Evolutionary conservation across 2,797 vertebrate species (phyloP).

Genomic region (Eulemur mongoz): DNA sequence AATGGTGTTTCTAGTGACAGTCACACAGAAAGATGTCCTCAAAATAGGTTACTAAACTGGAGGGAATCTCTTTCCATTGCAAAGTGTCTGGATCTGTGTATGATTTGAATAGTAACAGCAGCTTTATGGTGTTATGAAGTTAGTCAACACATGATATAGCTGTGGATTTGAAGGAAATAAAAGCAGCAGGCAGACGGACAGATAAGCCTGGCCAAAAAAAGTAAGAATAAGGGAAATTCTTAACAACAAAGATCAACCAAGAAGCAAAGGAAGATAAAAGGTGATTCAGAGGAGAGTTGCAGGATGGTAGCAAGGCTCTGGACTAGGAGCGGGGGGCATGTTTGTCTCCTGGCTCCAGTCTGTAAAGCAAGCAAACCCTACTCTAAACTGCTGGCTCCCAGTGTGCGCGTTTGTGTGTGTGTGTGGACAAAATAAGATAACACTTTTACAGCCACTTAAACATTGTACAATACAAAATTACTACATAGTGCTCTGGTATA

Average conservation of each 20-base stretch:
- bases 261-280: background rate
- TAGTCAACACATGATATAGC: slow-evolving; percentile 52
- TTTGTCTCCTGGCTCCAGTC: background rate
- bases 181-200: slow-evolving; percentile 54
- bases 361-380: background rate
- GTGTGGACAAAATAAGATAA: background rate
- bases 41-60: slow-evolving; percentile 53
- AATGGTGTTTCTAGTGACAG: slow-evolving; percentile 55
- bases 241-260: background rate
- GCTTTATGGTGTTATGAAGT: slow-evolving; percentile 52
- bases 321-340: background rate
- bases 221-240: background rate
- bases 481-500: background rate
- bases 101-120: slow-evolving; percentile 45
- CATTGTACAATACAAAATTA: background rate
- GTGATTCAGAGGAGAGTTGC: background rate
- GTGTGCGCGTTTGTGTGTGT: rapidly evolving
- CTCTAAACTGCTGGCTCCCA: background rate
- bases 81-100: slow-evolving; percentile 24
- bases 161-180: slow-evolving; percentile 57
- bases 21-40: slow-evolving; percentile 27
- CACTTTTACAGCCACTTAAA: background rate
- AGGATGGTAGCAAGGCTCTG: background rate
- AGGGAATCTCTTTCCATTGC: slow-evolving; percentile 26
- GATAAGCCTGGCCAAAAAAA: slow-evolving; percentile 2